Evolutionary conservation across 2,888 invertebrate species (phyloP).

Genomic region (Lydus trimaculatus): DNA sequence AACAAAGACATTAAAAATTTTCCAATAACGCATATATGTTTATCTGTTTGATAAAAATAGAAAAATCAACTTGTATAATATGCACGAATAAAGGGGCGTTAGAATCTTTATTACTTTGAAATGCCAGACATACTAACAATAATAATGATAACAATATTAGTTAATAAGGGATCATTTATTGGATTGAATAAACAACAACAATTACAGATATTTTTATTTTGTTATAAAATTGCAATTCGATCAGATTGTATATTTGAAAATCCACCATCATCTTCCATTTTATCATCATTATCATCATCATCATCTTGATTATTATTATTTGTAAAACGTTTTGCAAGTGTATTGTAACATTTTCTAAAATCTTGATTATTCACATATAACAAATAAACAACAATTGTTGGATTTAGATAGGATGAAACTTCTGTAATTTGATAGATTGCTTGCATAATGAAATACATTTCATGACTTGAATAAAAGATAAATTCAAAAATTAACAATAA

Average conservation of each 20-base stretch:
- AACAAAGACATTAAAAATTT: too few relatives aligned
- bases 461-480: background rate
- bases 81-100: background rate
- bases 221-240: background rate
- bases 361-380: background rate
- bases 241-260: background rate
- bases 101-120: background rate
- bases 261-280: background rate
- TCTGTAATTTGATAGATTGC: background rate
- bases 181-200: background rate
- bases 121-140: background rate
- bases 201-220: background rate
- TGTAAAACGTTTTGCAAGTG: background rate
- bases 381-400: slow-evolving; percentile 8
- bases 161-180: background rate
- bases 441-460: background rate
- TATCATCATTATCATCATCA: background rate
- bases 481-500: background rate
- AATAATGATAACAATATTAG: background rate
- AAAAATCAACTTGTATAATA: too few relatives aligned
- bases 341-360: background rate
- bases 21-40: too few relatives aligned
- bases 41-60: too few relatives aligned
- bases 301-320: background rate
- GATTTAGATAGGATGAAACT: background rate